Evolutionary conservation across 2,113 vertebrate species (phyloP), one percentile per base, ranked within the genome.

Genomic region (Centropristis striata): DNA sequence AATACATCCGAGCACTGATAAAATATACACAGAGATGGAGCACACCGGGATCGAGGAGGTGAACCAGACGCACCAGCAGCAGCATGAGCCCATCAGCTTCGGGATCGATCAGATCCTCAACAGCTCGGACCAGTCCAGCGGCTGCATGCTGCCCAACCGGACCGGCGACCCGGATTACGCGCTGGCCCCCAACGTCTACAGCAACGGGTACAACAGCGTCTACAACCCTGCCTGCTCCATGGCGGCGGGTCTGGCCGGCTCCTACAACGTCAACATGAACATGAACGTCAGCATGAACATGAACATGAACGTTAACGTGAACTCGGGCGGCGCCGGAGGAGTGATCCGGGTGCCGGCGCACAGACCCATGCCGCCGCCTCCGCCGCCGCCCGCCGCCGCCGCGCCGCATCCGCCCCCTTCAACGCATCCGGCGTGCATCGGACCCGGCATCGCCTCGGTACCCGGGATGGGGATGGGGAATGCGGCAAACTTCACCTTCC

Each of bases 101-200:
- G 97, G 97, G 49, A 98, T 98, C 79, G 97, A 98, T 75, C 97
- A 97, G 93, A 98, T 98, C 88, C 93, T 98, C 73, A 97, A 97
- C 91, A 96, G 94, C 86, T 93, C 95, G 74, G 97, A 96, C 39
- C 95, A 95, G 85, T 94, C 92, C 28, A 94, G 94, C 79, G 93
- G 96, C 72, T 95, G 94, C 88, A 94, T 96, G 84, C 92, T 96
- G 25, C 94, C 94, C 2, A 95, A 95, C 74, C 94, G 95, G 74
- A 86, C 89, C 37, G 93, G 92, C 16, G 96, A 95, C 18, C 78
- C 94, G 86, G 97, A 98, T 84, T 95, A 92, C 78, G 92, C 95
- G 55, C 88, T 95, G 58, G 93, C 94, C 11, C 80, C 94, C 14
- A 96, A 94, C 83, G 88, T 96, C n/a, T 94, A 96, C 67, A 84